Conservation (phyloP, 2,113 vertebrate species). For the Tachysurus vachellii region DNA sequence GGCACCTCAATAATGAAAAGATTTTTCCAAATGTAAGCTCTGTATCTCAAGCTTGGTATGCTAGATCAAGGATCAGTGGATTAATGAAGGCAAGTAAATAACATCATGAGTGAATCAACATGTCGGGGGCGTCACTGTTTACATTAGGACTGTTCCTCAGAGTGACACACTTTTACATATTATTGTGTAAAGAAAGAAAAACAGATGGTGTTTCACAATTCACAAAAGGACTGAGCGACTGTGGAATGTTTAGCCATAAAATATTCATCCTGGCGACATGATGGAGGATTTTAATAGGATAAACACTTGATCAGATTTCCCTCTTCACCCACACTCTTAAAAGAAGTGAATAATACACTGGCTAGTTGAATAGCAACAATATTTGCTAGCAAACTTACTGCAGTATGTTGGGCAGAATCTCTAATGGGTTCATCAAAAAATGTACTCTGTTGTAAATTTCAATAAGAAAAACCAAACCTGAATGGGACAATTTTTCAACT, state of each 20-base stretch:
- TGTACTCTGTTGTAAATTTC: neutral
- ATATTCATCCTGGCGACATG: neutral
- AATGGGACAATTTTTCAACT: neutral
- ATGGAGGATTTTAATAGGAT: neutral
- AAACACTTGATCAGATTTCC: neutral
- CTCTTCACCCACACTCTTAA: neutral
- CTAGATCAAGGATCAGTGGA: neutral
- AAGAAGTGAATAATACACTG: neutral
- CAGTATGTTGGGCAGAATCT: neutral
- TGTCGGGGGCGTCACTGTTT: neutral
- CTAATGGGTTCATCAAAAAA: neutral
- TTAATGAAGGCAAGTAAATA: neutral
- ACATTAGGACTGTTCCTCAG: neutral
- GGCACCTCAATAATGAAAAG: neutral
- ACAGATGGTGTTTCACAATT: constrained; percentile 12
- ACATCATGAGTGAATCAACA: neutral
- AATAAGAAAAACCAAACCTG: neutral
- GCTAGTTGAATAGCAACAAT: neutral
- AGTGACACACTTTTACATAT: neutral
- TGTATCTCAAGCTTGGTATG: neutral
- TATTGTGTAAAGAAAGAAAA: constrained; percentile 8
- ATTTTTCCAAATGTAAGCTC: neutral
- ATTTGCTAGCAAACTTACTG: neutral
- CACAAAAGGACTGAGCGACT: neutral
- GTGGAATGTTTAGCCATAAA: neutral